These are phyloP conservation scores for Callocephalon fimbriatum DNA, from an alignment of 2,113 vertebrate genomes.

Conservation along the genomic window DNA sequence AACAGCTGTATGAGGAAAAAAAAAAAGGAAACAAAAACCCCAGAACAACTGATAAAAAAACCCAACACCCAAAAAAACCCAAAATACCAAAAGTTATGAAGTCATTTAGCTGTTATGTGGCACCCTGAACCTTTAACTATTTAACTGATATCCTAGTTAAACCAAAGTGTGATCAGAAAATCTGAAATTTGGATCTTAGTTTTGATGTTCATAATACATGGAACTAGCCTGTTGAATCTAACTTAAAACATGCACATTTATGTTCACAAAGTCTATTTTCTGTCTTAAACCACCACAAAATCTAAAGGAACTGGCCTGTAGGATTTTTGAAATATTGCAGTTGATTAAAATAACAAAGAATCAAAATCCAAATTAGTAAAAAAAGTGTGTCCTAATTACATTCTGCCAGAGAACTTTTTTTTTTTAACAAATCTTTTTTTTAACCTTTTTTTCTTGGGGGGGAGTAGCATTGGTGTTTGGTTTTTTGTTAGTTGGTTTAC, in stretches of 20 bases:
- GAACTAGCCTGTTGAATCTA: neutral
- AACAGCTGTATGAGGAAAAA: neutral
- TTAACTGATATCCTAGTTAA: neutral
- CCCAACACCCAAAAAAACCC: neutral
- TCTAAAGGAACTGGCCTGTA: neutral
- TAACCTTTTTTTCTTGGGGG: neutral
- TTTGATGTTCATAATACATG: neutral
- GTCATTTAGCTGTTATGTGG: neutral
- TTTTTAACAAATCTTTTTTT: neutral
- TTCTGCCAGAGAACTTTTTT: neutral
- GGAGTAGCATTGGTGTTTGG: too few species aligned
- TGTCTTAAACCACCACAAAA: neutral
- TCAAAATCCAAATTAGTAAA: neutral
- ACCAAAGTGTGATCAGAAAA: neutral
- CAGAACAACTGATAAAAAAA: neutral
- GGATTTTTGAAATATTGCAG: neutral
- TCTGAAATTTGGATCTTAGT: neutral
- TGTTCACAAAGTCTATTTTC: neutral
- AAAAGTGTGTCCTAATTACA: neutral
- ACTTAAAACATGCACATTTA: neutral
- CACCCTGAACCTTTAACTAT: neutral
- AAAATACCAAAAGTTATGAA: neutral
- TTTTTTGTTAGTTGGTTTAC: neutral
- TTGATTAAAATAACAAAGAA: neutral
- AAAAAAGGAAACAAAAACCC: neutral